phyloP scores from a whole-genome alignment of 2,888 invertebrate species.

The Cantharis rufa region DNA sequence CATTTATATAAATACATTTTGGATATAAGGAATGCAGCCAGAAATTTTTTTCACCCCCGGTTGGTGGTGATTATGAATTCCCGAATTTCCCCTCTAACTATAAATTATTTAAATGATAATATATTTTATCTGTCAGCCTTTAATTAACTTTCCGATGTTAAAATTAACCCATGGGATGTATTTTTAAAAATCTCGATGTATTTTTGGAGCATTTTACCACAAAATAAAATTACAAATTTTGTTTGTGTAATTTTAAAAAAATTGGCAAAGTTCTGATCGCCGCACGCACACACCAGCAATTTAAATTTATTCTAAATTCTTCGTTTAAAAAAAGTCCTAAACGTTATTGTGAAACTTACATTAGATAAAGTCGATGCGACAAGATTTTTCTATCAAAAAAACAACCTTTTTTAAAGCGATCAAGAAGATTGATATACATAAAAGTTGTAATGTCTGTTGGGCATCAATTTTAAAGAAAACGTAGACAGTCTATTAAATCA shows the following conservation, averaged over 20 bases:
- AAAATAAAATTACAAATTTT: not conserved
- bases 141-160: not conserved
- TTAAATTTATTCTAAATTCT: not conserved
- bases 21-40: not conserved
- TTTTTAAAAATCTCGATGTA: not conserved
- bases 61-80: not conserved
- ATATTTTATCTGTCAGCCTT: not conserved
- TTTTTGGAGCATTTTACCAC: not conserved
- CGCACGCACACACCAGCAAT: not conserved
- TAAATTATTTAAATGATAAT: too few relatives aligned
- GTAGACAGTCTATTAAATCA: conserved; percentile 19
- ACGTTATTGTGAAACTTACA: not conserved
- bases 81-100: not conserved
- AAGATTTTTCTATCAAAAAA: not conserved
- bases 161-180: not conserved
- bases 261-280: not conserved
- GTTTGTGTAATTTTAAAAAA: not conserved
- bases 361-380: not conserved
- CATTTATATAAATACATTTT: too few relatives aligned
- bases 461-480: conserved; percentile 21
- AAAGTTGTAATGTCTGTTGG: conserved; percentile 18
- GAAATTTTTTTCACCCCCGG: not conserved
- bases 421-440: conserved; percentile 14
- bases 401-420: not conserved
- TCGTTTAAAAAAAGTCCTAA: not conserved